phyloP scores from a whole-genome alignment of 2,797 vertebrate genomes.

The Urocyon cinereoargenteus region DNA sequence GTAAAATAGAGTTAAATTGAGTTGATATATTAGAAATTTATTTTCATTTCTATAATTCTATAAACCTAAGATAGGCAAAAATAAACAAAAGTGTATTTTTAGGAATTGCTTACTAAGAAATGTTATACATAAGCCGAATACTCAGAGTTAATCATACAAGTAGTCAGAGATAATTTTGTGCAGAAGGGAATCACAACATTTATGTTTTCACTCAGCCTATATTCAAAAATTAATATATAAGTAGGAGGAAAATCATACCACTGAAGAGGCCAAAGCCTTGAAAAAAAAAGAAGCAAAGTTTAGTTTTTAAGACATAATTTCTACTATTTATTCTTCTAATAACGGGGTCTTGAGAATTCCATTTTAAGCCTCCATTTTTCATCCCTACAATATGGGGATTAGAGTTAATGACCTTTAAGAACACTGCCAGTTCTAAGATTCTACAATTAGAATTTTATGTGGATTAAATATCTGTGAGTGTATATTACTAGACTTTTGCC shows the following conservation, averaged over 20 bases:
- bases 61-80: constrained; percentile 20
- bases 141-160: neutral
- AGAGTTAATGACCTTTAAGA: neutral
- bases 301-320: constrained; percentile 42
- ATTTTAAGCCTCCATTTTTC: constrained; percentile 8
- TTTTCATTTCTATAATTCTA: constrained; percentile 43
- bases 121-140: neutral
- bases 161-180: constrained; percentile 23
- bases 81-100: constrained; percentile 14
- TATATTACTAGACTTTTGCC: neutral
- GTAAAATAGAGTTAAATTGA: neutral
- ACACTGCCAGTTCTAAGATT: neutral
- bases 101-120: neutral
- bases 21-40: neutral
- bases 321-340: constrained; percentile 29
- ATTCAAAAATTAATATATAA: neutral
- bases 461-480: neutral
- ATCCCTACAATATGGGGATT: neutral
- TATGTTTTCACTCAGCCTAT: constrained; percentile 26
- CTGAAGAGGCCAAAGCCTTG: neutral
- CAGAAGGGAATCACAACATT: neutral
- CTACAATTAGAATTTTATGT: neutral
- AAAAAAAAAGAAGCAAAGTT: neutral
- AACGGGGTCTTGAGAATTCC: neutral
- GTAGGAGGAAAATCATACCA: neutral